Conservation (phyloP, 2,888 invertebrate species). For the Opisthograptis luteolata region DNA sequence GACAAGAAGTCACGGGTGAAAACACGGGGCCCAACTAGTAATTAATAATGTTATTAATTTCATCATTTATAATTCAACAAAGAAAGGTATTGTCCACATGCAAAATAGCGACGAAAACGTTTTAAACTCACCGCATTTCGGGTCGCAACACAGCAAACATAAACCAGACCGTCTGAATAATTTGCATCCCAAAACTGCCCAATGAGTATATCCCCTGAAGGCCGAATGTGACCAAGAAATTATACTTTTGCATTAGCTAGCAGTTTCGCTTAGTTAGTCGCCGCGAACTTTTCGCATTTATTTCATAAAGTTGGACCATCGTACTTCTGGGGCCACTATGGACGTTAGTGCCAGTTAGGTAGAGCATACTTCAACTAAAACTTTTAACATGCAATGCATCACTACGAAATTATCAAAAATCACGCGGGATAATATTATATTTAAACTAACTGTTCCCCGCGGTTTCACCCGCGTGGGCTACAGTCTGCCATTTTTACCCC, state of each 20-base stretch:
- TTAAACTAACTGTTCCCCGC: too few relatives aligned
- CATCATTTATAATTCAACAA: conserved; percentile 1
- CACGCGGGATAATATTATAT: too few relatives aligned
- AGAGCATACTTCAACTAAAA: too few relatives aligned
- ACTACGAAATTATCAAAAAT: too few relatives aligned
- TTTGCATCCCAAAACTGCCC: conserved; percentile 55
- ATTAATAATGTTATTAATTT: neutral
- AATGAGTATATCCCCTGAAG: conserved; percentile 31
- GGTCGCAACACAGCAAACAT: conserved; percentile 33
- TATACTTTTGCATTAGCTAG: conserved; percentile 67
- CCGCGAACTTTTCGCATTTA: conserved; percentile 69
- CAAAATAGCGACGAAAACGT: conserved; percentile 31
- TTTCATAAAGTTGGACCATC: conserved; percentile 60
- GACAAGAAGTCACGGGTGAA: too few relatives aligned
- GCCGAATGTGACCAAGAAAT: conserved; percentile 57
- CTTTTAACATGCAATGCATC: too few relatives aligned
- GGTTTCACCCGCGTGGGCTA: too few relatives aligned
- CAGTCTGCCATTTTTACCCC: too few relatives aligned
- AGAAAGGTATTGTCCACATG: neutral
- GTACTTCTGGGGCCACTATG: conserved; percentile 30
- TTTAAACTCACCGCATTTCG: conserved; percentile 35
- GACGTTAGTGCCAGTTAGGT: conserved; percentile 28
- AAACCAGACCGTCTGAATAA: conserved; percentile 45
- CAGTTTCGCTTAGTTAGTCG: conserved; percentile 65
- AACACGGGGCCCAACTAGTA: too few relatives aligned